Conservation (phyloP, 2,888 invertebrate species). For the Dynastes maya region DNA sequence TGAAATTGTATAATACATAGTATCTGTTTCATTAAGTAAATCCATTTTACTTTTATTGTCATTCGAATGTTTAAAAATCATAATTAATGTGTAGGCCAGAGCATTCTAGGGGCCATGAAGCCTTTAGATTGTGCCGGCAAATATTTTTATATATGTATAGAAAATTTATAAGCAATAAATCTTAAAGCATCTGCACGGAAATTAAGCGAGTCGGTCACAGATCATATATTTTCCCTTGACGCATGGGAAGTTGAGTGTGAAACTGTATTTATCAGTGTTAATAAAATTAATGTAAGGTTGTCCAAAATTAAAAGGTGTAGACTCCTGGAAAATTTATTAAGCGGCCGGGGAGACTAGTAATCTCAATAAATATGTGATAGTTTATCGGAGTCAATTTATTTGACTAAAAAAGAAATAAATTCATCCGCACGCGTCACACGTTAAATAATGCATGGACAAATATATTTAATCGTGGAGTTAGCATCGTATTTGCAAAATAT, state of each 20-base stretch:
- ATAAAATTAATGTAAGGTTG: constrained; percentile 44
- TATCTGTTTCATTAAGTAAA: neutral
- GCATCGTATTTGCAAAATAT: neutral
- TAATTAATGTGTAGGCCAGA: constrained; percentile 28
- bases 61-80: constrained; percentile 22
- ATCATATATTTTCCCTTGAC: constrained; percentile 49
- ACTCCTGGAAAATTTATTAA: constrained; percentile 40
- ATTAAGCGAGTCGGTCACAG: constrained; percentile 50
- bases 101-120: constrained; percentile 19
- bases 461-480: neutral
- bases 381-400: constrained; percentile 23
- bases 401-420: constrained; percentile 15
- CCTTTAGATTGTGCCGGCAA: constrained; percentile 36
- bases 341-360: constrained; percentile 14
- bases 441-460: neutral
- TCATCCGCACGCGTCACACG: neutral
- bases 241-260: constrained; percentile 43
- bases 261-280: constrained; percentile 46
- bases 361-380: constrained; percentile 38
- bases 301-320: constrained; percentile 45
- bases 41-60: constrained; percentile 27
- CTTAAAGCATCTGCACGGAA: constrained; percentile 48
- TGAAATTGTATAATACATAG: no score
- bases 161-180: constrained; percentile 47
- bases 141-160: constrained; percentile 40